These are phyloP conservation scores for Megatriorchis doriae DNA, from an alignment of 2,113 vertebrate genomes.

Conservation along the genomic window DNA sequence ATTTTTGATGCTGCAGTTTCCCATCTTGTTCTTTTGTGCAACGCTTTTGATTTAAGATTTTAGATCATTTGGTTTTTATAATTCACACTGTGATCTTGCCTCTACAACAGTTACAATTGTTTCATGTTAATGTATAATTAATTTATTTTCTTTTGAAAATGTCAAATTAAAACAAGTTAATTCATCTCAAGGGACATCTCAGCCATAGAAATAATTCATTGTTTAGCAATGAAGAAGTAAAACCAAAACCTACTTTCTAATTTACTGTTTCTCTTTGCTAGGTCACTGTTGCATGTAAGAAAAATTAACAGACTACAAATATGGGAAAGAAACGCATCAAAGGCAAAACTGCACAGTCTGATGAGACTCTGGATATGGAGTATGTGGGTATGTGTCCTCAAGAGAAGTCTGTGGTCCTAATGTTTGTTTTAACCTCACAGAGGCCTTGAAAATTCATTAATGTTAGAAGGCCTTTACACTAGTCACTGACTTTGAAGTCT, in stretches of 20 bases:
- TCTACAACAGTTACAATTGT: neutral
- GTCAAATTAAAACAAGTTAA: neutral
- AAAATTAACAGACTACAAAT: slow-evolving; percentile 26
- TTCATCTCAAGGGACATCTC: neutral
- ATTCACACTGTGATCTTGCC: neutral
- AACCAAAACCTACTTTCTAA: neutral
- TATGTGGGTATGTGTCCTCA: slow-evolving; percentile 48
- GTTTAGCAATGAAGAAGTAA: neutral
- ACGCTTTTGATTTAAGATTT: neutral
- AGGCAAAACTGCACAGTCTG: slow-evolving; percentile 54
- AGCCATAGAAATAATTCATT: neutral
- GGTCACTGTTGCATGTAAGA: slow-evolving; percentile 56
- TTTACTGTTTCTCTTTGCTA: slow-evolving; percentile 28
- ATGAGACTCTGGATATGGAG: slow-evolving; percentile 46
- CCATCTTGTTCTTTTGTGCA: neutral
- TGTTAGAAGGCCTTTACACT: neutral
- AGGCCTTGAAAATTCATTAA: neutral
- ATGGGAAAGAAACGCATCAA: slow-evolving; percentile 80
- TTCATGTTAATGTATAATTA: neutral
- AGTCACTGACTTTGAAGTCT: neutral
- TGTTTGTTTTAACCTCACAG: neutral
- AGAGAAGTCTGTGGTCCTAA: neutral
- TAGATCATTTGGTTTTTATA: neutral
- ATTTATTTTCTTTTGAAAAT: neutral
- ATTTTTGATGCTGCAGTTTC: neutral